Percentiles rank a stretch among this genome's conserved stretches.
Evolutionary conservation across 2,888 invertebrate species (phyloP).

Genomic region (Lydus trimaculatus): DNA sequence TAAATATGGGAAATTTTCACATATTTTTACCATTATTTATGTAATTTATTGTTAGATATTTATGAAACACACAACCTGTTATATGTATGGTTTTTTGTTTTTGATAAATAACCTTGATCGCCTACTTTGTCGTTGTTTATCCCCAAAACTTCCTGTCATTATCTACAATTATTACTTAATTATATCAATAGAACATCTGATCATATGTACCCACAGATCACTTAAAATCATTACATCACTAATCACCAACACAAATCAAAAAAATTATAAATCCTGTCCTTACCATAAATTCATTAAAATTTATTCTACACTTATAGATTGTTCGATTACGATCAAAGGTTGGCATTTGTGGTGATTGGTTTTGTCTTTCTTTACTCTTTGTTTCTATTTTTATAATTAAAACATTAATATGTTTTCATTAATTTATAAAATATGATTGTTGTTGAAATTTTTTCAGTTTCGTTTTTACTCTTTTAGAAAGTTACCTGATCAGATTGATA

Average conservation of each 20-base stretch:
- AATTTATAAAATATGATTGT: background rate
- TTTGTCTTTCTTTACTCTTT: background rate
- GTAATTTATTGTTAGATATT: background rate
- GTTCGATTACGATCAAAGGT: conserved; percentile 3
- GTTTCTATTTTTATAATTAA: background rate
- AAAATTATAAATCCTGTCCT: background rate
- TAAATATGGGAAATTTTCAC: conserved; percentile 4
- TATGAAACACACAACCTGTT: conserved; percentile 9
- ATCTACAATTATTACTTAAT: conserved; percentile 11
- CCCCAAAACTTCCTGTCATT: conserved; percentile 15
- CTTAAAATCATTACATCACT: conserved; percentile 7
- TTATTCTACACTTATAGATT: conserved; percentile 5
- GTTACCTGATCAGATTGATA: background rate
- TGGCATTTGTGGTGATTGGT: background rate
- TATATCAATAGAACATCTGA: conserved; percentile 3
- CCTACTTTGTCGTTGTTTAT: conserved; percentile 11
- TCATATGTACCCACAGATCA: background rate
- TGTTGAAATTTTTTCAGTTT: conserved; percentile 1
- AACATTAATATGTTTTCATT: background rate
- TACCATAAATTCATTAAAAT: conserved; percentile 6
- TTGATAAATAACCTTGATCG: conserved; percentile 8
- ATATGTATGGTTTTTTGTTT: background rate
- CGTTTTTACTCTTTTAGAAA: conserved; percentile 3
- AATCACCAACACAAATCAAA: conserved; percentile 5
- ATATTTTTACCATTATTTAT: conserved; percentile 2